A percentile compares a stretch with the other conserved stretches of the same genome.
phyloP scores from a whole-genome alignment of 1,140 invertebrate species.

The Listronotus oregonensis region DNA sequence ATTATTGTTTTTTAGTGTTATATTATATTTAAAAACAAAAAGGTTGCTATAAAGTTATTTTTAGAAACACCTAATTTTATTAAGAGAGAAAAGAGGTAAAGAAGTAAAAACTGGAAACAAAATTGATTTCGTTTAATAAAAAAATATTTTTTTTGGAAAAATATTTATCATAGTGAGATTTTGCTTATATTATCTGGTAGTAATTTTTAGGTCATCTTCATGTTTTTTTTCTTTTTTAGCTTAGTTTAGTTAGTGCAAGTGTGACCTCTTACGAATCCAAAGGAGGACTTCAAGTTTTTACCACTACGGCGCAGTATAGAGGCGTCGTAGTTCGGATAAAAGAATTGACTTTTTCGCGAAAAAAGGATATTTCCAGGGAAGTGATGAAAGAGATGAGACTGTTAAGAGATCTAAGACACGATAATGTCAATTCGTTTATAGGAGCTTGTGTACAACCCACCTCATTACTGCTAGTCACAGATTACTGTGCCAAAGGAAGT shows the following conservation, averaged over 20 bases:
- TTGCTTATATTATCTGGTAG: too few relatives aligned
- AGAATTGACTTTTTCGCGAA: constrained; percentile 85
- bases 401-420: constrained; percentile 86
- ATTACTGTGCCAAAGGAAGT: constrained; percentile 96
- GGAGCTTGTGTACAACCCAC: constrained; percentile 90
- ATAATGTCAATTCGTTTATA: constrained; percentile 97
- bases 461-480: constrained; percentile 85
- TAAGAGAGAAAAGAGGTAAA: too few relatives aligned
- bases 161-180: too few relatives aligned
- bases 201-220: too few relatives aligned
- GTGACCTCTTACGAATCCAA: constrained; percentile 86
- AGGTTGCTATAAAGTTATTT: too few relatives aligned
- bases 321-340: constrained; percentile 92
- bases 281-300: constrained; percentile 84
- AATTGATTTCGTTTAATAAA: too few relatives aligned
- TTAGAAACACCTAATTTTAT: too few relatives aligned
- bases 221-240: constrained; percentile 59
- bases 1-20: too few relatives aligned
- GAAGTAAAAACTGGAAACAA: too few relatives aligned
- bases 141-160: too few relatives aligned
- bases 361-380: constrained; percentile 87
- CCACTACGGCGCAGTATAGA: constrained; percentile 84
- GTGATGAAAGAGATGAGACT: constrained; percentile 97
- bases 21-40: too few relatives aligned
- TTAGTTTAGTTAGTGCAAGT: constrained; percentile 87